Base-by-base conservation (phyloP, 1,140 invertebrate genomes). In the fruit fly (Drosophila melanogaster) region DNA sequence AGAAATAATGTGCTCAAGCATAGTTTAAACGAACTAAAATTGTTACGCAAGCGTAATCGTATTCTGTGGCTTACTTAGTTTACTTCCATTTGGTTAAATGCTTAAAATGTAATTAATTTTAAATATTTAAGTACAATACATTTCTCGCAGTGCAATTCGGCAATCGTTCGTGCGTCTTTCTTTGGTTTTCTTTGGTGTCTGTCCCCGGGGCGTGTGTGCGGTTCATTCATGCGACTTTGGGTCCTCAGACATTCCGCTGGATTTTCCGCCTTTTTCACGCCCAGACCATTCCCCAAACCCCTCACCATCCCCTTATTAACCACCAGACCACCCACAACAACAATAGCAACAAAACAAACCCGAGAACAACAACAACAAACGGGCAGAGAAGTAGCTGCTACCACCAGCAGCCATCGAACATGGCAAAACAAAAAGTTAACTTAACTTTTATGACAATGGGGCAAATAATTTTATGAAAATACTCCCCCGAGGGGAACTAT, bases 391-490 rank as follows among this genome's bases (percentile, higher is more conserved):
- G 40, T 43, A 57, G 43, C 33, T 44, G 43, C 38, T 46, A 53
- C 49, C 58, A n/a, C n/a, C n/a, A n/a, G n/a, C n/a, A 53, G 64
- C 67, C 47, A 58, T 72, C 53, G 54, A 65, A 76, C 46, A 44
- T 26, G 69, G 59, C 62, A 56, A 77, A 77, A 81, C 66, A 85
- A 49, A 78, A 85, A 81, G 57, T 87, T 58, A 62, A 79, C 70
- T 78, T 67, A 61, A 76, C 65, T 87, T 81, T 87, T 79, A 86
- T 72, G 83, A 87, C 83, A 83, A 87, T 76, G 66, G 70, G 59
- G 55, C 64, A 79, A 79, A 87, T 87, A 87, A 87, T 83, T 79
- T 81, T 67, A 86, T 86, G 69, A 77, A 85, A 84, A 80, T 58
- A 66, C 62, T 77, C 67, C 77, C 81, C 59, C 55, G 67, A 53